Conservation (phyloP, 2,797 vertebrate genomes). For the Clamator glandarius region DNA sequence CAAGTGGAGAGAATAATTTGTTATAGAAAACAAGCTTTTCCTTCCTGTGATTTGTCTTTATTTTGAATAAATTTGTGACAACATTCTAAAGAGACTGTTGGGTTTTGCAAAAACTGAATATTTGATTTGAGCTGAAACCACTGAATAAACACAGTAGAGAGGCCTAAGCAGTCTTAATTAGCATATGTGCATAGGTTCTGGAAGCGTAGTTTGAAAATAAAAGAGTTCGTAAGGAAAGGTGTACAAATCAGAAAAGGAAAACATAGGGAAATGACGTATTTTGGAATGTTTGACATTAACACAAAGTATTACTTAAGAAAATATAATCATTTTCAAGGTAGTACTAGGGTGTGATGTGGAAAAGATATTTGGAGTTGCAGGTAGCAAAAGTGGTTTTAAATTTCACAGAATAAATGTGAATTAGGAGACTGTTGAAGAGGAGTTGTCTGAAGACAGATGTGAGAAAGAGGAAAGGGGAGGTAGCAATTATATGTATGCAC, state of each 20-base stretch:
- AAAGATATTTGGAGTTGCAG: neutral
- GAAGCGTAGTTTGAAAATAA: neutral
- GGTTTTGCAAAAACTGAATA: neutral
- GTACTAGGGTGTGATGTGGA: neutral
- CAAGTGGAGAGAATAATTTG: neutral
- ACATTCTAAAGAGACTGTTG: neutral
- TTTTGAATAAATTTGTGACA: neutral
- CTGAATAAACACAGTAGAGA: neutral
- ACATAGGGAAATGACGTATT: neutral
- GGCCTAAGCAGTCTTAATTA: neutral
- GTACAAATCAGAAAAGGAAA: neutral
- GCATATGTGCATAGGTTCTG: neutral
- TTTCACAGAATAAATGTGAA: neutral
- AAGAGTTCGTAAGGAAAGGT: neutral
- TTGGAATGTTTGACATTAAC: neutral
- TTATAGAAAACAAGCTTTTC: neutral
- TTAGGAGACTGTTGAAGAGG: neutral
- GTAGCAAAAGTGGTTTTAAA: neutral
- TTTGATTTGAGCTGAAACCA: neutral
- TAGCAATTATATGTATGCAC: neutral
- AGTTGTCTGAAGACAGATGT: neutral
- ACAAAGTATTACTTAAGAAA: neutral
- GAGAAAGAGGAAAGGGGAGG: constrained; percentile 47
- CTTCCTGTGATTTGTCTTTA: neutral
- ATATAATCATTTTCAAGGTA: neutral